Conservation (phyloP, 2,888 invertebrate genomes). For the Salpingus planirostris region DNA sequence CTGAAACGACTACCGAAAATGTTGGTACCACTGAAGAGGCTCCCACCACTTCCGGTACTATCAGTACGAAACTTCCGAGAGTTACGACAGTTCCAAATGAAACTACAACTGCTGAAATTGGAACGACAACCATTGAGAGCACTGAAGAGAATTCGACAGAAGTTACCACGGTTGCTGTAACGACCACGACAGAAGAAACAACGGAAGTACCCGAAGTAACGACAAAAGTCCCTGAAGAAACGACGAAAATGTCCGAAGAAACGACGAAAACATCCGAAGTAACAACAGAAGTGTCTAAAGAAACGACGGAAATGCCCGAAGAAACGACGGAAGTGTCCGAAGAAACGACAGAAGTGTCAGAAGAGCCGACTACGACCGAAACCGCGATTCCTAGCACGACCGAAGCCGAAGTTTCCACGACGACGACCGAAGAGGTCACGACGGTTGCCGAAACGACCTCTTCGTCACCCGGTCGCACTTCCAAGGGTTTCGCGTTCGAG, state of each 20-base stretch:
- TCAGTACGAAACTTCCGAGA: constrained; percentile 2
- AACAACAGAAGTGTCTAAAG: constrained; percentile 1
- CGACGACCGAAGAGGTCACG: not conserved
- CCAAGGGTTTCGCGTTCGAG: constrained; percentile 6
- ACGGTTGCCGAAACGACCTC: not conserved
- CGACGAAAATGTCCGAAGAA: constrained; percentile 2
- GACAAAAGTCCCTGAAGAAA: constrained; percentile 4
- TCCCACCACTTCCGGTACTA: constrained; percentile 2
- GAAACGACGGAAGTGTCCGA: constrained; percentile 4
- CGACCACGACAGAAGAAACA: no score
- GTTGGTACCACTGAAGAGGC: no score
- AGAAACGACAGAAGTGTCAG: constrained; percentile 25
- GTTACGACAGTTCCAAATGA: no score
- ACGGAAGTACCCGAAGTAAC: constrained; percentile 1
- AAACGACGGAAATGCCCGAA: not conserved
- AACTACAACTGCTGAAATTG: no score
- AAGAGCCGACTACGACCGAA: constrained; percentile 7
- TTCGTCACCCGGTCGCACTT: not conserved
- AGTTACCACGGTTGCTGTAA: no score
- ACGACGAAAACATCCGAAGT: constrained; percentile 2
- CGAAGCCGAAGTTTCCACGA: not conserved
- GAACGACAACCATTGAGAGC: no score
- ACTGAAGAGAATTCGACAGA: no score
- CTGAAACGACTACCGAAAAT: constrained; percentile 7
- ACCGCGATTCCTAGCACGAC: constrained; percentile 4